These are phyloP conservation scores for Agrilus mali DNA, from an alignment of 2,888 invertebrate species.

Conservation along the genomic window DNA sequence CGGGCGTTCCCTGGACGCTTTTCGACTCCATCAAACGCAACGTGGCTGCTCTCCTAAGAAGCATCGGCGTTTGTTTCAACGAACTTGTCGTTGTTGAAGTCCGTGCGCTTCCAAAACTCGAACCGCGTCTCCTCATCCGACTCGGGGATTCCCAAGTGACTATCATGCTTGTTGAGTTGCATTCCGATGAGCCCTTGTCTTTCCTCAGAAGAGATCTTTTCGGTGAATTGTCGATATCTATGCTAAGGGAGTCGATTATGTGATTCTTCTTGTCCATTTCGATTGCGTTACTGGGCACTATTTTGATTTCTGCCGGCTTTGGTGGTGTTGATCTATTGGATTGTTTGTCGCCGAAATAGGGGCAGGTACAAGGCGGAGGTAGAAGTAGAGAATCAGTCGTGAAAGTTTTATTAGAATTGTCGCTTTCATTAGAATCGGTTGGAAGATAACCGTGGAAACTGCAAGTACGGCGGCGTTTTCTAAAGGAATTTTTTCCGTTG, in stretches of 20 bases:
- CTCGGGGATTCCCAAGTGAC: slow-evolving; percentile 57
- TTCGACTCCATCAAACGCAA: slow-evolving; percentile 38
- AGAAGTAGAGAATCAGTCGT: slow-evolving; percentile 37
- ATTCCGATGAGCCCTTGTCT: slow-evolving; percentile 20
- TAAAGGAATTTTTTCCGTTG: slow-evolving; percentile 29
- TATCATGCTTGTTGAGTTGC: slow-evolving; percentile 32
- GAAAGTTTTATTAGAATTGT: slow-evolving; percentile 16
- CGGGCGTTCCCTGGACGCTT: slow-evolving; percentile 26
- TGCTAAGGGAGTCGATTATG: slow-evolving; percentile 1
- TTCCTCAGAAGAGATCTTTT: slow-evolving; percentile 21
- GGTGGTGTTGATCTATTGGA: slow-evolving; percentile 35
- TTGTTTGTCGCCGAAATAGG: slow-evolving; percentile 63
- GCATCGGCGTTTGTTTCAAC: slow-evolving; percentile 31
- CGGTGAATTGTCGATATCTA: slow-evolving; percentile 20
- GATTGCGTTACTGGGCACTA: slow-evolving; percentile 28
- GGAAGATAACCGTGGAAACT: slow-evolving; percentile 37
- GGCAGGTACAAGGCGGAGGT: slow-evolving; percentile 69
- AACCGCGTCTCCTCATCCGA: slow-evolving; percentile 45
- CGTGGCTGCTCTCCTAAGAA: slow-evolving; percentile 47
- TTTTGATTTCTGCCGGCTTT: slow-evolving; percentile 39
- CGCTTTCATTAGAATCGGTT: slow-evolving; percentile 26
- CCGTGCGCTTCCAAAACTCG: slow-evolving; percentile 56
- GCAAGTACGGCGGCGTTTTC: slow-evolving; percentile 32
- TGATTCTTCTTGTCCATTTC: not conserved
- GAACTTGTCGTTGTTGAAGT: slow-evolving; percentile 46